These are phyloP conservation scores for Acronicta psi DNA, from an alignment of 2,888 invertebrate species.

Conservation along the genomic window DNA sequence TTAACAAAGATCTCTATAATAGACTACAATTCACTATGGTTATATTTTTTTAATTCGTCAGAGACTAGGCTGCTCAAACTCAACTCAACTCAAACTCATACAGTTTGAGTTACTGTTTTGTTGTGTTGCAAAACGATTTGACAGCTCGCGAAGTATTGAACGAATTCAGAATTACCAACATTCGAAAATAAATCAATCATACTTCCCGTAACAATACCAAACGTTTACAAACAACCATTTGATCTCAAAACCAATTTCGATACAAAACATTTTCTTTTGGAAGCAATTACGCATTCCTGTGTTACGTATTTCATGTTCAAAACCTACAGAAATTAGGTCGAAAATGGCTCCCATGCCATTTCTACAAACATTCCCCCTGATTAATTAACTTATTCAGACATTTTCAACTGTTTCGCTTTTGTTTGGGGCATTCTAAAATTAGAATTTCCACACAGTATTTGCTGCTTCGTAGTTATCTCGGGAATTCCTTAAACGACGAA, in stretches of 20 bases:
- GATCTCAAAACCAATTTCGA: constrained; percentile 27
- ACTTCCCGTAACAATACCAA: neutral
- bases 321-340: constrained; percentile 18
- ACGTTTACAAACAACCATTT: neutral
- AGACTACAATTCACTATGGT: too few relatives aligned
- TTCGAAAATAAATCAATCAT: constrained; percentile 34
- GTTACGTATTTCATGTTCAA: constrained; percentile 20
- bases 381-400: constrained; percentile 51
- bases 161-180: neutral
- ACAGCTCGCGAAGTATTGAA: neutral
- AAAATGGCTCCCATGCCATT: constrained; percentile 13
- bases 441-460: constrained; percentile 35
- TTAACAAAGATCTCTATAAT: too few relatives aligned
- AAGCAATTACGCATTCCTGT: constrained; percentile 9
- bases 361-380: constrained; percentile 24
- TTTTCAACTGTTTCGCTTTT: constrained; percentile 42
- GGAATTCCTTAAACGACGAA: constrained; percentile 17
- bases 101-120: neutral
- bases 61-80: too few relatives aligned
- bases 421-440: constrained; percentile 41
- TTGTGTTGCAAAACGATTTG: neutral
- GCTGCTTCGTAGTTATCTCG: constrained; percentile 10
- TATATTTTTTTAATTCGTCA: too few relatives aligned
- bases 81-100: too few relatives aligned
- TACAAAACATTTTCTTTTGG: constrained; percentile 15